A percentile compares a stretch with the other conserved stretches of the same genome.
These are phyloP conservation scores for Homarus gammarus DNA, from an alignment of 2,888 invertebrate species.

Conservation along the genomic window DNA sequence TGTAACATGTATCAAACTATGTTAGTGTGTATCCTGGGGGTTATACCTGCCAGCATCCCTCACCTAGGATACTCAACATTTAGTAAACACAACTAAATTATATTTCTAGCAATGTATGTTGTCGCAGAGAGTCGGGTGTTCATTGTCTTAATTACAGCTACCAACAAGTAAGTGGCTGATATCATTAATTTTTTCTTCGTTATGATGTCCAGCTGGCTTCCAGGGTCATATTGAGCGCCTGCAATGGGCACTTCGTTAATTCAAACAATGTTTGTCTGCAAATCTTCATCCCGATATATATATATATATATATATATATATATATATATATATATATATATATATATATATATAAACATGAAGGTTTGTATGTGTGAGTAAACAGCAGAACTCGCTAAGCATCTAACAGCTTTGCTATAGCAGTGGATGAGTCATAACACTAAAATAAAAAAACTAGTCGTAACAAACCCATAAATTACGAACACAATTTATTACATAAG, in stretches of 20 bases:
- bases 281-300: background rate
- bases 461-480: too few species aligned
- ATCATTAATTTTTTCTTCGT: background rate
- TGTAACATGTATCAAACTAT: background rate
- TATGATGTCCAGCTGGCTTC: too few species aligned
- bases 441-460: too few species aligned
- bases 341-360: constrained; percentile 23
- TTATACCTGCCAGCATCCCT: background rate
- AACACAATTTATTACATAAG: too few species aligned
- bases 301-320: constrained; percentile 48
- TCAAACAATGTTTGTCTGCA: background rate
- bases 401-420: too few species aligned
- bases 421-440: too few species aligned
- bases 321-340: constrained; percentile 33
- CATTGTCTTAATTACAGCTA: background rate
- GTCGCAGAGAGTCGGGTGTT: background rate
- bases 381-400: too few species aligned
- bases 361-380: too few species aligned
- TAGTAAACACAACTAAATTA: background rate
- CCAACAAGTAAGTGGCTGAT: background rate
- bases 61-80: background rate
- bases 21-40: too few species aligned
- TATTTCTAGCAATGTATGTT: background rate
- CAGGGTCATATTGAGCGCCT: too few species aligned
- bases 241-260: too few species aligned